Conservation (phyloP, 2,797 vertebrate genomes). For the Myotis planiceps region DNA sequence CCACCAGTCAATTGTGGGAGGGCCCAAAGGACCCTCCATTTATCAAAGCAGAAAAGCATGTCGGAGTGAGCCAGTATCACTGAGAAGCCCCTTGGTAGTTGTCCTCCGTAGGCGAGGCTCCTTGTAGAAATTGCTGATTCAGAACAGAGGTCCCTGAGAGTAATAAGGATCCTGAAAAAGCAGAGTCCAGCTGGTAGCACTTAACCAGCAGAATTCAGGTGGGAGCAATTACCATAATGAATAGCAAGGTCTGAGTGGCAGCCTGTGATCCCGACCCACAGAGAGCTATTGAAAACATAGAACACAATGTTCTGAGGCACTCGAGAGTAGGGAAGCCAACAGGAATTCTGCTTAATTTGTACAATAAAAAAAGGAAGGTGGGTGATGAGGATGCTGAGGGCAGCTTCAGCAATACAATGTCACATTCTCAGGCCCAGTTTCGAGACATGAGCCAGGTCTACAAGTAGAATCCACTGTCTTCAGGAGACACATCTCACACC, state of each 20-base stretch:
- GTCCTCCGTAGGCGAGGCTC: not conserved
- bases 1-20: not conserved
- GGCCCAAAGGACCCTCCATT: not conserved
- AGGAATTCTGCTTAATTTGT: not conserved
- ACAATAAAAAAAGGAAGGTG: not conserved
- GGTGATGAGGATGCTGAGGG: not conserved
- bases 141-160: not conserved
- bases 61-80: not conserved
- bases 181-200: not conserved
- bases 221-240: conserved; percentile 59
- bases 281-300: not conserved
- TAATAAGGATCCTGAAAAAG: not conserved
- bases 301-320: not conserved
- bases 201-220: conserved; percentile 54
- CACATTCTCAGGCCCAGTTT: not conserved
- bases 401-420: not conserved
- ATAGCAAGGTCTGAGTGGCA: not conserved
- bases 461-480: not conserved
- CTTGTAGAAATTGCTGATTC: conserved; percentile 27
- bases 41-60: not conserved
- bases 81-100: not conserved
- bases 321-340: not conserved
- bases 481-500: not conserved
- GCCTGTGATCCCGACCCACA: not conserved
- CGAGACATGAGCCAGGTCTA: not conserved